These are phyloP conservation scores for Diplolepis rosae DNA, from an alignment of 2,888 invertebrate species.

Conservation along the genomic window DNA sequence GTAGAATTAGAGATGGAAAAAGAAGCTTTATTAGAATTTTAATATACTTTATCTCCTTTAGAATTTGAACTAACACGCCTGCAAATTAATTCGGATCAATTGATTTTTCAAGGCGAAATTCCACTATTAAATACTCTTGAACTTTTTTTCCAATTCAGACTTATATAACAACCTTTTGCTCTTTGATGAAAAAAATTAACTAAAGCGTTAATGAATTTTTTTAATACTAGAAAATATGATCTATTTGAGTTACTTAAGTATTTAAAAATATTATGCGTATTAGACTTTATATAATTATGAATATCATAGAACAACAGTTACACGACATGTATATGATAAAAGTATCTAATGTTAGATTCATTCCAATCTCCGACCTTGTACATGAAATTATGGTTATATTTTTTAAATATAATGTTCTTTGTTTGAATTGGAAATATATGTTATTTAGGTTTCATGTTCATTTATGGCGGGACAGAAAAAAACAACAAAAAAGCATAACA, in stretches of 20 bases:
- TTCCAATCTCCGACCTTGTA: too few relatives aligned
- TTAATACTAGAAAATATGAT: neutral
- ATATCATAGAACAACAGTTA: constrained; percentile 19
- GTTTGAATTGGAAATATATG: too few relatives aligned
- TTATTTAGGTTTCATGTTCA: too few relatives aligned
- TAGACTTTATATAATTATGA: constrained; percentile 11
- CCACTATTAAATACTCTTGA: neutral
- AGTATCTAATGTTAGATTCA: too few relatives aligned
- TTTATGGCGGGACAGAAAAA: too few relatives aligned
- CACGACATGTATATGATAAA: too few relatives aligned
- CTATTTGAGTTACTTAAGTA: neutral
- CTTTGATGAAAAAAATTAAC: neutral
- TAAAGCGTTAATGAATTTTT: constrained; percentile 13
- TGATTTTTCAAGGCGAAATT: constrained; percentile 14
- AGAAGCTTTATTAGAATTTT: neutral
- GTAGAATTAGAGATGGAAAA: too few relatives aligned
- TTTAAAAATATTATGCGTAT: constrained; percentile 18
- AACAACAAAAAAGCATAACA: too few relatives aligned
- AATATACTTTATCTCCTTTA: neutral
- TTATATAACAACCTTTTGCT: constrained; percentile 14
- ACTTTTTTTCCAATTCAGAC: neutral
- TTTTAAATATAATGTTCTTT: too few relatives aligned
- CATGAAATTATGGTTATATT: too few relatives aligned
- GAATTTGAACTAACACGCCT: neutral
- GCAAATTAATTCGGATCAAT: neutral